These are phyloP conservation scores for Strix aluco DNA, from an alignment of 2,113 vertebrate species.

Conservation along the genomic window DNA sequence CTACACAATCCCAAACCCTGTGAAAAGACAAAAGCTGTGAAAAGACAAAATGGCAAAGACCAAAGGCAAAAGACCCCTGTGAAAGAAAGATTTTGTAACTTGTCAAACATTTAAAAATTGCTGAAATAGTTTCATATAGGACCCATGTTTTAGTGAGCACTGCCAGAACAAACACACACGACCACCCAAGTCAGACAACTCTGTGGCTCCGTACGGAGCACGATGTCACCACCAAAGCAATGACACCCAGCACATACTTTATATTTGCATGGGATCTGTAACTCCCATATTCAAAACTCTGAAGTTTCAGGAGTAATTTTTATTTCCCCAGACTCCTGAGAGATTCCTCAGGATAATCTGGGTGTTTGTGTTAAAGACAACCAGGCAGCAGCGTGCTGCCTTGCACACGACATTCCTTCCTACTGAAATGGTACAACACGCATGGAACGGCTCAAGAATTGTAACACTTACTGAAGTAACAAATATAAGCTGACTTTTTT, in stretches of 20 bases:
- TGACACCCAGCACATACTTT: background rate
- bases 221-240: background rate
- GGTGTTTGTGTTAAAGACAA: background rate
- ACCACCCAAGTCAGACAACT: background rate
- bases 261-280: background rate
- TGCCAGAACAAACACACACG: conserved; percentile 29
- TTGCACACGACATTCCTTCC: background rate
- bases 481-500: background rate
- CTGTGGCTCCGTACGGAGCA: accelerated
- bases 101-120: background rate
- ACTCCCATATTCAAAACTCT: background rate
- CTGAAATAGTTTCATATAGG: background rate
- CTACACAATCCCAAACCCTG: accelerated
- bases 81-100: background rate
- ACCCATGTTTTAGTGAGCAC: background rate
- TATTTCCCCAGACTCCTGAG: background rate
- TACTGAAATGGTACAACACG: accelerated
- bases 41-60: background rate
- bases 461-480: accelerated
- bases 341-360: background rate
- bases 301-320: background rate
- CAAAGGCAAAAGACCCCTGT: background rate
- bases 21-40: background rate
- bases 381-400: background rate
- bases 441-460: background rate